Percentiles rank a stretch among this genome's conserved stretches.
These are phyloP conservation scores for Dendroctonus ponderosae DNA, from an alignment of 1,140 invertebrate species.

Conservation along the genomic window DNA sequence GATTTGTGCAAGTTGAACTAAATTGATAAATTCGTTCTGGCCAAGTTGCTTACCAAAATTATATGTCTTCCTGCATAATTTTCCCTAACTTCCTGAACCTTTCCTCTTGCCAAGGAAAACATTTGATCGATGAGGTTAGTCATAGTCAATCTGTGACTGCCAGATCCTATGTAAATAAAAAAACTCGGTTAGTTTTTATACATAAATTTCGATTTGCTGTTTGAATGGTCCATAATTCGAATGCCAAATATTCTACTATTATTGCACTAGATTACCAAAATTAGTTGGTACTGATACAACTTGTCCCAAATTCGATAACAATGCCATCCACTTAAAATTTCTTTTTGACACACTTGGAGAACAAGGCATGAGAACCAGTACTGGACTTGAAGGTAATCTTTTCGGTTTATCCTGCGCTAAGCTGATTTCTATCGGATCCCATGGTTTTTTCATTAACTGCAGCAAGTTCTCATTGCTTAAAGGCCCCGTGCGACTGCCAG, in stretches of 20 bases:
- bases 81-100: slow-evolving; percentile 67
- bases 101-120: slow-evolving; percentile 64
- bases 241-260: slow-evolving; percentile 1
- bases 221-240: background rate
- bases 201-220: background rate
- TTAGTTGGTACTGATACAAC: slow-evolving; percentile 64
- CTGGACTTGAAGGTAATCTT: slow-evolving; percentile 70
- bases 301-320: slow-evolving; percentile 67
- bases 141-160: slow-evolving; percentile 55
- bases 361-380: slow-evolving; percentile 68
- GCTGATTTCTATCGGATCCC: slow-evolving; percentile 66
- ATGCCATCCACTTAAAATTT: slow-evolving; percentile 67
- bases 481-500: slow-evolving; percentile 49
- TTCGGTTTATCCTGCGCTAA: slow-evolving; percentile 51
- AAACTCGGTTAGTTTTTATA: background rate
- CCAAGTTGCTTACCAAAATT: slow-evolving; percentile 54
- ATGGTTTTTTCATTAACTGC: slow-evolving; percentile 69
- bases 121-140: slow-evolving; percentile 67
- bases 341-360: slow-evolving; percentile 59
- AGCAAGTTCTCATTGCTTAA: slow-evolving; percentile 58
- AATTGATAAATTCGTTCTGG: background rate
- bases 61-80: slow-evolving; percentile 71
- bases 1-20: background rate
- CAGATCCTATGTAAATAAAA: slow-evolving; percentile 45
- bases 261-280: slow-evolving; percentile 39